A percentile compares a stretch with the other conserved stretches of the same genome.
Evolutionary conservation across 2,888 invertebrate species (phyloP).

Genomic region (Mactromeris polynyma): DNA sequence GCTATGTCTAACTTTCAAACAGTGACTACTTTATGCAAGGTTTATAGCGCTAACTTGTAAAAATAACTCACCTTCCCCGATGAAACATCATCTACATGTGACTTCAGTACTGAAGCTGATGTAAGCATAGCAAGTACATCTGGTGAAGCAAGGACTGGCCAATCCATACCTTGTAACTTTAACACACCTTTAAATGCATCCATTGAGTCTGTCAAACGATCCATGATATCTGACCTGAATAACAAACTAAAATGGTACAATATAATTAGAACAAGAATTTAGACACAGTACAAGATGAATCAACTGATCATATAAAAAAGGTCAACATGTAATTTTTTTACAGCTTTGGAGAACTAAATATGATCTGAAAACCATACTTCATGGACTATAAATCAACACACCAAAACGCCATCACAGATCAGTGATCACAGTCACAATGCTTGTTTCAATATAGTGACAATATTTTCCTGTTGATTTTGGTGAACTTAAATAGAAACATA

Average conservation of each 20-base stretch:
- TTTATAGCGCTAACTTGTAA: too few relatives aligned
- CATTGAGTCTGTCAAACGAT: constrained; percentile 76
- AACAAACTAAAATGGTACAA: not conserved
- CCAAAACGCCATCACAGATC: too few relatives aligned
- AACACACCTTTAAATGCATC: constrained; percentile 80
- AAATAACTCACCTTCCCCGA: constrained; percentile 7
- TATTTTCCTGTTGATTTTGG: too few relatives aligned
- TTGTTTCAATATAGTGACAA: too few relatives aligned
- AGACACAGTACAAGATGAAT: not conserved
- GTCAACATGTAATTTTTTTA: too few relatives aligned
- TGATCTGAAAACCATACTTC: too few relatives aligned
- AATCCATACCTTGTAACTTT: constrained; percentile 82
- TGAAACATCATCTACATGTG: constrained; percentile 71
- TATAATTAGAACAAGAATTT: not conserved
- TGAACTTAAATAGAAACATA: too few relatives aligned
- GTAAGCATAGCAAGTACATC: constrained; percentile 74
- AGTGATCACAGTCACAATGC: too few relatives aligned
- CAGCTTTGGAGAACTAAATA: too few relatives aligned
- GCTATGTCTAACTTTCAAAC: too few relatives aligned
- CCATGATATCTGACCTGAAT: constrained; percentile 76
- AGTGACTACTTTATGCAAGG: too few relatives aligned
- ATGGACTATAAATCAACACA: too few relatives aligned
- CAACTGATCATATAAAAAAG: not conserved
- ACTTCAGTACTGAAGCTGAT: constrained; percentile 73
- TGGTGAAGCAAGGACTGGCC: constrained; percentile 83